Percentiles rank a stretch among this genome's conserved stretches.
phyloP scores from a whole-genome alignment of 1,140 invertebrate species.

The Drosophila equinoxialis region DNA sequence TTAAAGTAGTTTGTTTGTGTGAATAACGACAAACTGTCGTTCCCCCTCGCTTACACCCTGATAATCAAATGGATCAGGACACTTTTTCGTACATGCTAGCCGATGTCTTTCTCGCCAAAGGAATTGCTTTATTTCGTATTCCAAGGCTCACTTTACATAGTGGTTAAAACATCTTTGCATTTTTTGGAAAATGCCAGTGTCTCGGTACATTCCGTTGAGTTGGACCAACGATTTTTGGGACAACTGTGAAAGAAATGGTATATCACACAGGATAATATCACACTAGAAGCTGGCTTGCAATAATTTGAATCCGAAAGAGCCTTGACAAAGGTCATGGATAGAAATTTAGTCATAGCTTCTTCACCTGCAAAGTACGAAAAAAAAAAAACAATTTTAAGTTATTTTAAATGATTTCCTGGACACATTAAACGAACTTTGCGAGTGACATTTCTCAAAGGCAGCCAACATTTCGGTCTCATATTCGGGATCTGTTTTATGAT shows the following conservation, averaged over 20 bases:
- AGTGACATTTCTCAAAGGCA: slow-evolving; percentile 60
- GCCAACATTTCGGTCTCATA: slow-evolving; percentile 66
- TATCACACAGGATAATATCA: slow-evolving; percentile 66
- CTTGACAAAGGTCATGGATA: slow-evolving; percentile 40
- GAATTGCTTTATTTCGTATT: too few species aligned
- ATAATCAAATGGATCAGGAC: too few species aligned
- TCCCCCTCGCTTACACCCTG: too few species aligned
- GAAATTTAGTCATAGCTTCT: slow-evolving; percentile 46
- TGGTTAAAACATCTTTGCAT: slow-evolving; percentile 69
- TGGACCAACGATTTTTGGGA: slow-evolving; percentile 62
- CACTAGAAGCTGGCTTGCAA: slow-evolving; percentile 57
- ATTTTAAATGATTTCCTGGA: not conserved
- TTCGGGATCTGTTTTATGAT: slow-evolving; percentile 54
- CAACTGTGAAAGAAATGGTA: slow-evolving; percentile 67
- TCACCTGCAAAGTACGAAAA: slow-evolving; percentile 31
- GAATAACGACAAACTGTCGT: too few species aligned
- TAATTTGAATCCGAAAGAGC: slow-evolving; percentile 27
- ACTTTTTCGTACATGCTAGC: too few species aligned
- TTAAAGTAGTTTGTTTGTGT: too few species aligned
- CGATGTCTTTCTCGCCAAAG: too few species aligned
- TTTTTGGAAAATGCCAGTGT: slow-evolving; percentile 58
- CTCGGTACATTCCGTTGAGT: slow-evolving; percentile 59
- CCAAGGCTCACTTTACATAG: slow-evolving; percentile 44
- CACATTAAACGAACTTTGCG: slow-evolving; percentile 38
- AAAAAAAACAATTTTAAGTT: too few species aligned